Base-by-base conservation (phyloP, 2,888 invertebrate genomes). In the Zeuzera pyrina region DNA sequence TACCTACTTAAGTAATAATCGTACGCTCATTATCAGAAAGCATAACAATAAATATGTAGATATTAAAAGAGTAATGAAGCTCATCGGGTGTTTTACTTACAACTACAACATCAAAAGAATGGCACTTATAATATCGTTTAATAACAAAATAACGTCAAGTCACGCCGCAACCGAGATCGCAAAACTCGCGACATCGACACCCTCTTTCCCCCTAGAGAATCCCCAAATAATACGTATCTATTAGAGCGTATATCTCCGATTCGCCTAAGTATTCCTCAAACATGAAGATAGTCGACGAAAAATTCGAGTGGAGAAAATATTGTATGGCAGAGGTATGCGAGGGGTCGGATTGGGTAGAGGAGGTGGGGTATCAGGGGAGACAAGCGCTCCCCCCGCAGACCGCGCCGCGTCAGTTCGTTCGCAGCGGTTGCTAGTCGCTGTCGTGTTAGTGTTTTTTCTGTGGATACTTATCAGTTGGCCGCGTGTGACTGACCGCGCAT, bases 291-390 rank as follows among this genome's bases (percentile, higher is more conserved):
- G 76, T 77, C 73, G 70, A 74, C 76, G 78, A 79, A 79, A 79
- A 81, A 79, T 78, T 78, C 70, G 71, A 78, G 74, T 73, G 71
- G 72, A 78, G 78, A 77, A 74, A 77, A 78, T 76, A 74, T 79
- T 66, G 76, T 70, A 68, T 57, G 52, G 51, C 54, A 72, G 65
- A 64, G 66, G 65, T 61, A 64, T 72, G 72, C 68, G 69, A 67
- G 69, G 71, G 72, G 65, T 52, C 57, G 55, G 33, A 41, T 41
- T 54, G 54, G 52, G 44, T 53, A 53, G n/a, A 49, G 49, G 56
- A 56, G 39, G 24, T 34, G 52, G 52, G 58, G 62, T 47, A 54
- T 53, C 57, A 54, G 55, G 57, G 54, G 57, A 51, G 44, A 41
- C 46, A 43, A 51, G 12, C 21, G 12, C 15, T 31, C 59, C 57